Percentiles rank a stretch among this genome's conserved stretches.
phyloP scores from a whole-genome alignment of 2,113 vertebrate genomes.

The Phrynosoma blainvillii region DNA sequence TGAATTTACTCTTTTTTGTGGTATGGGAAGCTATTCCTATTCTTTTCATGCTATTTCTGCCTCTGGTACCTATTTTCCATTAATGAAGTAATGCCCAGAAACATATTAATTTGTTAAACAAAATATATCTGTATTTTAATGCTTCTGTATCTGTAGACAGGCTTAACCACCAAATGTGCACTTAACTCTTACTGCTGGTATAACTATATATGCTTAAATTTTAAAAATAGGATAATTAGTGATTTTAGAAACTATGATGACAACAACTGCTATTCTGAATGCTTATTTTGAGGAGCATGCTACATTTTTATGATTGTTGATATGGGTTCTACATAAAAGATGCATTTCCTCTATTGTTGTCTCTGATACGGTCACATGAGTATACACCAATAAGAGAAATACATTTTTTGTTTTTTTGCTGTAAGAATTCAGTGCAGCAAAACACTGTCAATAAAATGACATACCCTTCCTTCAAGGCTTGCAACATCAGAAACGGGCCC shows the following conservation, averaged over 20 bases:
- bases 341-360: conserved; percentile 47
- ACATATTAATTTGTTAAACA: no score
- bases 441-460: conserved; percentile 36
- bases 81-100: no score
- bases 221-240: neutral
- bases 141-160: conserved; percentile 1
- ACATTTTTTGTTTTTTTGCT: conserved; percentile 5
- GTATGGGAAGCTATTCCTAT: no score
- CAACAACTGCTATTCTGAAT: conserved; percentile 6
- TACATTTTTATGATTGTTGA: neutral
- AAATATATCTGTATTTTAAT: neutral
- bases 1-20: no score
- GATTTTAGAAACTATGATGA: conserved; percentile 24
- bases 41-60: no score
- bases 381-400: conserved; percentile 53
- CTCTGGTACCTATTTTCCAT: no score
- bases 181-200: neutral
- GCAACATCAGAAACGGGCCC: conserved; percentile 61
- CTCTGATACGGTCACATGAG: conserved; percentile 31
- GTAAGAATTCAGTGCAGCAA: conserved; percentile 15
- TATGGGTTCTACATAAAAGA: conserved; percentile 12
- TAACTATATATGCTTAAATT: neutral
- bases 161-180: neutral
- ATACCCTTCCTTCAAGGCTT: conserved; percentile 69
- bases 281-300: conserved; percentile 4